These are phyloP conservation scores for Pseudocheirus occidentalis DNA, from an alignment of 2,797 vertebrate genomes.

Conservation along the genomic window DNA sequence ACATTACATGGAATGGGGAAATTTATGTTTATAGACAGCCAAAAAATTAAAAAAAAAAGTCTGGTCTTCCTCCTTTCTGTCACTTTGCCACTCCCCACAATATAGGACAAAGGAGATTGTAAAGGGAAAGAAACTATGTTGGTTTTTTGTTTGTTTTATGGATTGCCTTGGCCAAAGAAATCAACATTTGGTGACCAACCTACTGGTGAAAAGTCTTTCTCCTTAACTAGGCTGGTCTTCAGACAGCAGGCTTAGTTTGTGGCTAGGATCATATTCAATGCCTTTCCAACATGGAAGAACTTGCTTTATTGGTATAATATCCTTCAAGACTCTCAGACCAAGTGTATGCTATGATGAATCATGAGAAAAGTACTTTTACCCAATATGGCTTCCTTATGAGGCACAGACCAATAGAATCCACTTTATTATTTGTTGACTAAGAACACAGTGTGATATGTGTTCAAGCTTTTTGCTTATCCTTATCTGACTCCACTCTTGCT, in stretches of 20 bases:
- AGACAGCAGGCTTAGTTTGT: neutral
- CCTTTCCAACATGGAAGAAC: neutral
- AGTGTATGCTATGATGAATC: neutral
- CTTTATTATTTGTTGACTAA: neutral
- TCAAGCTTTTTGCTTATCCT: neutral
- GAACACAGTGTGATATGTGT: neutral
- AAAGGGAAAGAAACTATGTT: neutral
- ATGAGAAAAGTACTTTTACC: neutral
- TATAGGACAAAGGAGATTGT: neutral
- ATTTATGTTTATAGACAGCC: neutral
- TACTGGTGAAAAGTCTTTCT: neutral
- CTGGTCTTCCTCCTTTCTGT: neutral
- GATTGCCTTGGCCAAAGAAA: neutral
- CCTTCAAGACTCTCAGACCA: neutral
- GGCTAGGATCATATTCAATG: neutral
- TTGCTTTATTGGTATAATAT: neutral
- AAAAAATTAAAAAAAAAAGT: neutral
- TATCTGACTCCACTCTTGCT: neutral
- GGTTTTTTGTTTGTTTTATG: neutral
- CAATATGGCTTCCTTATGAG: neutral
- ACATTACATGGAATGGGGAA: neutral
- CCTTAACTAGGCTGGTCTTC: neutral
- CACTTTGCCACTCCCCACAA: neutral
- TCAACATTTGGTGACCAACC: neutral
- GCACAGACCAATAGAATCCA: neutral